Base-by-base conservation (phyloP, 1,140 invertebrate species). In the Popillia japonica region DNA sequence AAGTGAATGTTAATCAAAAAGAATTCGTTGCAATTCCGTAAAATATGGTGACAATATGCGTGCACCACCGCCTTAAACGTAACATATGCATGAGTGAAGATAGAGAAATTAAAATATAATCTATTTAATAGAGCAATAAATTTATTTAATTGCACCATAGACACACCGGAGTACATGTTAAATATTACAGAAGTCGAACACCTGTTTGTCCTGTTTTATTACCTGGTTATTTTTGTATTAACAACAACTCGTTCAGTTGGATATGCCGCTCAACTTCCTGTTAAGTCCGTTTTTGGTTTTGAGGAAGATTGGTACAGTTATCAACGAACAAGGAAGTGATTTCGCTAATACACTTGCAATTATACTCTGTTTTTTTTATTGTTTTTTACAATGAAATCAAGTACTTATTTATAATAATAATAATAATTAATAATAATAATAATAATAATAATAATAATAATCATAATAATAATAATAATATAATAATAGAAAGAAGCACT, bases 101-200 rank as follows among this genome's bases (percentile, higher is more conserved):
- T 48, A 48, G 44, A 48, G 44, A 48, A 48, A 48, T 48, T 48
- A 48, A 48, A 48, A 48, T 48, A 48, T 48, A 48, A 48, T 48
- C 44, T 48, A 48, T 48, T 10, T 48, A 48, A 48, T 48, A 48
- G 44, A 48, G 44, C 44, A 48, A 48, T 48, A 48, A 48, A 48
- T 48, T 48, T 48, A 48, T 48, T 48, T 48, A 48, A 48, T 48
- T n/a, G 44, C 44, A n/a, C 44, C 17, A n/a, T 48, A 48, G 44
- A 48, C 11, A 48, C 44, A n/a, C 11, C 11, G 11, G 44, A 48
- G 17, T 14, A 48, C 44, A n/a, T 14, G 11, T 48, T 48, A 48
- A 48, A 48, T 48, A 48, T 48, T 48, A 48, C 11, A 48, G 44
- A 48, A 48, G 44, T 48, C 44, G 17, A 48, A 48, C 44, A 48